Conservation (phyloP, 2,113 vertebrate species). For the Lota lota region DNA sequence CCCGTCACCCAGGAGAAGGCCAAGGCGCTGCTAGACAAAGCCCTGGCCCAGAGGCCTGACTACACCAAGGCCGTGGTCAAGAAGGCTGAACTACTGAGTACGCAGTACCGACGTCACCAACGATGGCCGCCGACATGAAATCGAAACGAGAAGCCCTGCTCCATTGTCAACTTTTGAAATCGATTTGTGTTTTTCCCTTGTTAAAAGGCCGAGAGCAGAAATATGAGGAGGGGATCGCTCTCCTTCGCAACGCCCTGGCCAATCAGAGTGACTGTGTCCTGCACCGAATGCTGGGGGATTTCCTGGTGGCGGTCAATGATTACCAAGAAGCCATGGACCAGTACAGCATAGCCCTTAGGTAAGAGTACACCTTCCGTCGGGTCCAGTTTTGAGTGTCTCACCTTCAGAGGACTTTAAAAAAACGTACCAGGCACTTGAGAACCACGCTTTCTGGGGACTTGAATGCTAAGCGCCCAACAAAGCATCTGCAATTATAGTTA, state of each 20-base stretch:
- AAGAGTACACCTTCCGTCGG: conserved; percentile 11
- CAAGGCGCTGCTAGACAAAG: conserved; percentile 92
- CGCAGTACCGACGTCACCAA: conserved; percentile 21
- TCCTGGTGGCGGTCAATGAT: conserved; percentile 93
- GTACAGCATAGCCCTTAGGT: conserved; percentile 98
- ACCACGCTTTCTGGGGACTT: too few relatives aligned
- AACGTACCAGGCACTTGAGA: too few relatives aligned
- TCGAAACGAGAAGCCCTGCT: too few relatives aligned
- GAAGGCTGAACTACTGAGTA: conserved; percentile 95
- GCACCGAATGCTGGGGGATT: conserved; percentile 96
- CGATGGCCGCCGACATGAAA: too few relatives aligned
- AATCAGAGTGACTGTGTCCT: conserved; percentile 97
- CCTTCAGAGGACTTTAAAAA: too few relatives aligned
- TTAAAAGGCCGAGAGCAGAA: conserved; percentile 90
- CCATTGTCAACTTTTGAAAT: background rate
- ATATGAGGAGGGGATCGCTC: conserved; percentile 91
- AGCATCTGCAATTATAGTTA: too few relatives aligned
- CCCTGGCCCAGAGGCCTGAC: conserved; percentile 90
- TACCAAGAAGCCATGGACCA: conserved; percentile 99
- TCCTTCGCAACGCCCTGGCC: conserved; percentile 89
- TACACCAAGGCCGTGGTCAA: conserved; percentile 98
- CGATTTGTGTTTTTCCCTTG: background rate
- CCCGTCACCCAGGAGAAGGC: conserved; percentile 96
- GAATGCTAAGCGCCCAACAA: too few relatives aligned
- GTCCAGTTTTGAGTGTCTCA: background rate